phyloP scores from a whole-genome alignment of 2,113 vertebrate genomes.

The Sula dactylatra region DNA sequence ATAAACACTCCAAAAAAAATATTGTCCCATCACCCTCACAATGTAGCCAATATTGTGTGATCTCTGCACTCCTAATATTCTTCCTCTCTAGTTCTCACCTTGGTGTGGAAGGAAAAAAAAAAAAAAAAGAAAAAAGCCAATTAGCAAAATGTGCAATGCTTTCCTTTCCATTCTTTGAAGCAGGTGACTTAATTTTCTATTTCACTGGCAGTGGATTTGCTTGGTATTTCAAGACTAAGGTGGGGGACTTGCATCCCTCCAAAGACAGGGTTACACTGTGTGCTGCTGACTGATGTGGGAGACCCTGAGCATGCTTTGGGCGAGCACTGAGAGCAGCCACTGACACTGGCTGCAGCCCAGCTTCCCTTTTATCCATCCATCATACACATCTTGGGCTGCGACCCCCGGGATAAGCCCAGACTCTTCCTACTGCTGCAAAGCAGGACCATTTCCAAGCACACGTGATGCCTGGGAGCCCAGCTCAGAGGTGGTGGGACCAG shows the following conservation, averaged over 20 bases:
- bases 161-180: neutral
- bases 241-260: neutral
- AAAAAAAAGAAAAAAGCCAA: neutral
- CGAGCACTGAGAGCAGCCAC: accelerated
- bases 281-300: neutral
- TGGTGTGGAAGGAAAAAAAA: neutral
- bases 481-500: neutral
- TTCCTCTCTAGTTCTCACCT: neutral
- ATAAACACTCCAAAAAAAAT: neutral
- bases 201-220: neutral
- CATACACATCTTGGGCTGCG: accelerated
- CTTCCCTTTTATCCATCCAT: neutral
- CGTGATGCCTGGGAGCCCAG: neutral
- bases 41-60: neutral
- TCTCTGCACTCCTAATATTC: neutral
- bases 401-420: neutral
- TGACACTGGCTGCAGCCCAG: neutral
- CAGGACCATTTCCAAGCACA: neutral
- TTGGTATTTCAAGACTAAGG: neutral
- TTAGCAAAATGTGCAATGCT: neutral
- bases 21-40: neutral
- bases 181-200: neutral
- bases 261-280: neutral
- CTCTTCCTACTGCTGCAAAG: neutral
- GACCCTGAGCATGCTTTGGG: neutral